phyloP scores from a whole-genome alignment of 2,113 vertebrate genomes.

The Atherinomorus stipes region DNA sequence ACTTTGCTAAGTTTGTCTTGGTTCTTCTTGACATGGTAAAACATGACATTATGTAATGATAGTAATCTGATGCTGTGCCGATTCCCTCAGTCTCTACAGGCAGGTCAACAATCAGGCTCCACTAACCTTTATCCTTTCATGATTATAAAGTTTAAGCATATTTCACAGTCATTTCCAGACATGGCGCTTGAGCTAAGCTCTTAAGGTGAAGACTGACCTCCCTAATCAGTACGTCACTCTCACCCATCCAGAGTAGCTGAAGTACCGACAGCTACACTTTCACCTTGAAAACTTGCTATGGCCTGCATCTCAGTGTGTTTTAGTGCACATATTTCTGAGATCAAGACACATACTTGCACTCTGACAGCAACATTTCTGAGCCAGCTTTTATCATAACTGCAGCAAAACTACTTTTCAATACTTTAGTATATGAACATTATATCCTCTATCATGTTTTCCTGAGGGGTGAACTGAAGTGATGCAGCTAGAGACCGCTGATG shows the following conservation, averaged over 20 bases:
- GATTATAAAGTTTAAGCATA: slow-evolving; percentile 29
- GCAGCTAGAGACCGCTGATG: slow-evolving; percentile 28
- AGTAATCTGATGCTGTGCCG: slow-evolving; percentile 23
- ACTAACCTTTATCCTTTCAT: slow-evolving; percentile 8
- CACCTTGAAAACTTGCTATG: slow-evolving; percentile 1
- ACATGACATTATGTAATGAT: not conserved
- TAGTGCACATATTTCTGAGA: not conserved
- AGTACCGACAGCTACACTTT: slow-evolving; percentile 28
- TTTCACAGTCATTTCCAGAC: slow-evolving; percentile 41
- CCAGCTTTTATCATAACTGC: not conserved
- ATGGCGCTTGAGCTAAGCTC: slow-evolving; percentile 23
- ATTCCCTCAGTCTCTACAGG: not conserved
- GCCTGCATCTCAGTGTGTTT: not conserved
- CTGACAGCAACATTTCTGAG: slow-evolving; percentile 6
- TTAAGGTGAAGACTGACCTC: slow-evolving; percentile 24
- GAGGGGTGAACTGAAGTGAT: slow-evolving; percentile 21
- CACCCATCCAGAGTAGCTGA: slow-evolving; percentile 25
- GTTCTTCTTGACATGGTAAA: slow-evolving; percentile 18
- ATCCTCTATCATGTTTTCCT: slow-evolving; percentile 45
- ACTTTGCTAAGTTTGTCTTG: slow-evolving; percentile 12
- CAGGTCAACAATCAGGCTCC: slow-evolving; percentile 17
- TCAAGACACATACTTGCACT: not conserved
- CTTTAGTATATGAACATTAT: slow-evolving; percentile 38
- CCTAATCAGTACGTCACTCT: slow-evolving; percentile 28
- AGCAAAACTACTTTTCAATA: slow-evolving; percentile 22